A percentile compares a stretch with the other conserved stretches of the same genome.
These are phyloP conservation scores for Liolophura sinensis DNA, from an alignment of 1,140 invertebrate species.

Conservation along the genomic window DNA sequence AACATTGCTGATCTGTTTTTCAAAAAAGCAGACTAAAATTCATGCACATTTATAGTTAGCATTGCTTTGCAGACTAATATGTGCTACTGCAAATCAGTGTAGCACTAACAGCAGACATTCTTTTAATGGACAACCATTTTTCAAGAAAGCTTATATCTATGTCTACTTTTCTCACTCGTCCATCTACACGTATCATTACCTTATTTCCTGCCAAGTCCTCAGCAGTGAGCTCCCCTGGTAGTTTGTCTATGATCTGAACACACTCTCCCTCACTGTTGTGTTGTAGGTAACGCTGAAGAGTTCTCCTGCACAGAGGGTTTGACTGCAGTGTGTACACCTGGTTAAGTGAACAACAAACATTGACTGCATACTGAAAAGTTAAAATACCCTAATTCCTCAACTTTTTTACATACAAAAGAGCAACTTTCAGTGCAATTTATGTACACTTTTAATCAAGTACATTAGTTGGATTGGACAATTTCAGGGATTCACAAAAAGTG, in stretches of 20 bases:
- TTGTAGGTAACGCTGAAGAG: conserved; percentile 45
- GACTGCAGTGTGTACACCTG: conserved; percentile 68
- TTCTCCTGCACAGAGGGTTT: conserved; percentile 39
- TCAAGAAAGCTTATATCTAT: not conserved
- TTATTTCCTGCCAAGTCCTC: conserved; percentile 38
- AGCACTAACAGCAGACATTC: not conserved
- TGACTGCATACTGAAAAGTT: too few relatives aligned
- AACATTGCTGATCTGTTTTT: too few relatives aligned
- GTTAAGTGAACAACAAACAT: too few relatives aligned
- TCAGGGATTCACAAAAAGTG: too few relatives aligned
- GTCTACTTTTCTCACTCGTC: not conserved
- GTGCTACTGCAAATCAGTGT: not conserved
- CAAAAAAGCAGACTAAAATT: too few relatives aligned
- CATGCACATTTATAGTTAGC: not conserved
- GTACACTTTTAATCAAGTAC: too few relatives aligned
- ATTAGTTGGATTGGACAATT: too few relatives aligned
- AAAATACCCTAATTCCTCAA: too few relatives aligned
- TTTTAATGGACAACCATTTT: not conserved
- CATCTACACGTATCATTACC: conserved; percentile 32
- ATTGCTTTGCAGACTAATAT: not conserved
- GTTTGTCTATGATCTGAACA: conserved; percentile 49
- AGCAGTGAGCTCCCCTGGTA: conserved; percentile 35
- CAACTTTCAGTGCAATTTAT: too few relatives aligned
- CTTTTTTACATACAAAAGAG: too few relatives aligned
- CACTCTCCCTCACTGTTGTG: conserved; percentile 44